Evolutionary conservation across 2,113 vertebrate species (phyloP), one percentile per base, ranked within the genome.

Genomic region (Porphyrio hochstetteri): DNA sequence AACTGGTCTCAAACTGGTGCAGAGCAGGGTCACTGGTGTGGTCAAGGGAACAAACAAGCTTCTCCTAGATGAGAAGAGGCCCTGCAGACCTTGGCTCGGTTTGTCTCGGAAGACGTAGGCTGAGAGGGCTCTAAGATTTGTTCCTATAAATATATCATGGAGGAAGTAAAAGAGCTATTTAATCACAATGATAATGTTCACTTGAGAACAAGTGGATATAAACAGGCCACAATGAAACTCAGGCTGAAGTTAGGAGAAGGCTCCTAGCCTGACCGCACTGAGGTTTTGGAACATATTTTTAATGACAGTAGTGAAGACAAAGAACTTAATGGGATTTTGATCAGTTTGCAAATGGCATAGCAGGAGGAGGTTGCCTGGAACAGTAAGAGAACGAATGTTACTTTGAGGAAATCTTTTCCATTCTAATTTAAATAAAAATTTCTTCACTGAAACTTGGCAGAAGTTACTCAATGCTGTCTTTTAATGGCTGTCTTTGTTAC

Each of bases 241-340:
- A 89, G 57, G 67, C 77, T 91, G 72, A 92, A 95, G 57, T 69
- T 50, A 71, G 72, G 83, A 65, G 82, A 12, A 4, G 60, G 64
- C 83, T 83, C 90, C 83, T 84, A 89, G 83, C 61, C 86, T 95
- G 94, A 92, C 65, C 33, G 25, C 86, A 91, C 42, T 91, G 89
- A 95, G 91, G 89, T 85, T 96, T 95, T 85, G 77, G 78, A 97
- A 92, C 53, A 23, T 72, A 89, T 60, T 95, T 95, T 91, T 92
- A 95, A 91, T 92, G 92, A 96, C 89, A 95, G 84, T 64, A 92
- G 84, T 60, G 57, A 94, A 93, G 94, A 97, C 96, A 97, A 95
- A 95, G 86, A 91, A 93, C 70, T 94, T 95, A 82, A 90, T 0
- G 0, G 57, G 93, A 95, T 92, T 95, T 92, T 92, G 89, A 91